Evolutionary conservation across 2,113 vertebrate species (phyloP).

Genomic region (Sapajus apella): DNA sequence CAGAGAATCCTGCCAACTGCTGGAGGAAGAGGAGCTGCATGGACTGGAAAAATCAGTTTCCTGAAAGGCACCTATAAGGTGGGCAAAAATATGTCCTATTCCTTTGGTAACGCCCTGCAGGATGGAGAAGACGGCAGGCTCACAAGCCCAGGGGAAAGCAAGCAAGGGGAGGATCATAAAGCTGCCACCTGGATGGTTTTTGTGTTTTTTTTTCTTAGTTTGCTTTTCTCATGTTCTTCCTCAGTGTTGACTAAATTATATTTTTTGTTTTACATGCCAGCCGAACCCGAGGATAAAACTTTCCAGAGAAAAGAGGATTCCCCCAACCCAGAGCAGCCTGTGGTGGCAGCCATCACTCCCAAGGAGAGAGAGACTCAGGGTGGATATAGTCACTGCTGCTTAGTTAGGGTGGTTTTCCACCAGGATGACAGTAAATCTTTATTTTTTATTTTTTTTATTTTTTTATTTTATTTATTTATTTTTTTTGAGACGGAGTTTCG

Average conservation of each 20-base stretch:
- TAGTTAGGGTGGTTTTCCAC: not conserved
- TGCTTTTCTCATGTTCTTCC: not conserved
- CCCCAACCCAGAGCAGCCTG: no score
- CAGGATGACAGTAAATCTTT: not conserved
- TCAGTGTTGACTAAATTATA: not conserved
- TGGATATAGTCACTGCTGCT: not conserved
- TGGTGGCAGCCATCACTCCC: fast-evolving
- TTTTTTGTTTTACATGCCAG: not conserved
- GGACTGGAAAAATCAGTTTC: not conserved
- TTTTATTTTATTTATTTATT: no score
- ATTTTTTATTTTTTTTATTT: no score
- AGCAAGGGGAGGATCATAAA: not conserved
- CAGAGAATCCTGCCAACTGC: not conserved
- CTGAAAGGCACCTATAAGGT: not conserved
- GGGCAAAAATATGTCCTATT: not conserved
- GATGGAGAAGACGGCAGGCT: not conserved
- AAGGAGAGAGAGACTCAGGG: not conserved
- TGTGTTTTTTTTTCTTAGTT: not conserved
- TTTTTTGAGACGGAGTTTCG: no score
- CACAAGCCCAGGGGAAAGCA: not conserved
- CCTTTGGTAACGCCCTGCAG: not conserved
- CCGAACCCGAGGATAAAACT: not conserved
- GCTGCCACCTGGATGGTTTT: not conserved
- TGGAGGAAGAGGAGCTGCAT: not conserved
- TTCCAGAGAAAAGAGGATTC: not conserved